Evolutionary conservation across 2,113 vertebrate genomes (phyloP).

Genomic region (Aleadryas rufinucha): DNA sequence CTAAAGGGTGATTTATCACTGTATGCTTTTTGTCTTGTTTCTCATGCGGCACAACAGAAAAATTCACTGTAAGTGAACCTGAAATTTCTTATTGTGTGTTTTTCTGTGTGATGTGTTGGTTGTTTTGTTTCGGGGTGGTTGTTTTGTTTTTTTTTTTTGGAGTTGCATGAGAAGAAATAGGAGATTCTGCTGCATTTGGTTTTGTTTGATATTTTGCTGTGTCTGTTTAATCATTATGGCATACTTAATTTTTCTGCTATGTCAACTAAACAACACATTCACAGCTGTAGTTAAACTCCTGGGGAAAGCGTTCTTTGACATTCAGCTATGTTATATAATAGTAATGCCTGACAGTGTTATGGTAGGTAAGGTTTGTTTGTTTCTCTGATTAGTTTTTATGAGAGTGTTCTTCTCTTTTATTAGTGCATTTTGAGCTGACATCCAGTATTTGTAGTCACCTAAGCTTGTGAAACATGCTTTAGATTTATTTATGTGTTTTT

Average conservation of each 20-base stretch:
- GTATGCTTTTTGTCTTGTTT: constrained; percentile 70
- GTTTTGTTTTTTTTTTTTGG: neutral
- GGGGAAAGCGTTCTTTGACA: neutral
- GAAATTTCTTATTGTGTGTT: constrained; percentile 31
- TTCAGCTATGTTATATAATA: neutral
- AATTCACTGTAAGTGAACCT: constrained; percentile 73
- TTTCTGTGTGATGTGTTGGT: constrained; percentile 25
- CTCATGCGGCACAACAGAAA: constrained; percentile 72
- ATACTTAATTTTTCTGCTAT: neutral
- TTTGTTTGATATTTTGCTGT: constrained; percentile 14
- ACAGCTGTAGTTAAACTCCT: neutral
- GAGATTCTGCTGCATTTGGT: neutral
- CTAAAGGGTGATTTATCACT: constrained; percentile 45
- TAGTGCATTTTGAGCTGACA: neutral
- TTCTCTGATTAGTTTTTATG: neutral
- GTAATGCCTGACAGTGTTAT: neutral
- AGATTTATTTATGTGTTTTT: neutral
- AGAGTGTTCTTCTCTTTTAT: neutral
- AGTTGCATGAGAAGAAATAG: constrained; percentile 13
- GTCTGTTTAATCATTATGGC: neutral
- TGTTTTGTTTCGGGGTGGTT: neutral
- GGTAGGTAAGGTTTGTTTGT: neutral
- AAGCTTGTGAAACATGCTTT: neutral
- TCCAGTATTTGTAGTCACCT: neutral
- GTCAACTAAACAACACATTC: neutral